Conservation (phyloP, 2,888 invertebrate genomes). For the Nebria salina region DNA sequence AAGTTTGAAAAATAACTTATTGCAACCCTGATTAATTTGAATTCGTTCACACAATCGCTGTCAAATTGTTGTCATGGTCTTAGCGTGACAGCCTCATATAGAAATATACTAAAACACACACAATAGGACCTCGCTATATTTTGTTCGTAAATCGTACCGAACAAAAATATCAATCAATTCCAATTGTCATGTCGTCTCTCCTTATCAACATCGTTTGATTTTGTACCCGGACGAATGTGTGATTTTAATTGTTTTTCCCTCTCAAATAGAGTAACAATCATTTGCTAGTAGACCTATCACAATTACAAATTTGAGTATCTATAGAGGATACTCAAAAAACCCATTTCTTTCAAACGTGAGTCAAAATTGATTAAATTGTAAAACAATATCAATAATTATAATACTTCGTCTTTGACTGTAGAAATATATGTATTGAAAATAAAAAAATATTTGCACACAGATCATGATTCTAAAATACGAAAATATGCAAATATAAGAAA, state of each 20-base stretch:
- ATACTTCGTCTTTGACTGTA: too few relatives aligned
- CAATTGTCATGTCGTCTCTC: conserved; percentile 30
- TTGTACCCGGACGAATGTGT: conserved; percentile 9
- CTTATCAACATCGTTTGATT: conserved; percentile 17
- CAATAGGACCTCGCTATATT: background rate
- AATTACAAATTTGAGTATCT: too few relatives aligned
- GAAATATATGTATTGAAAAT: background rate
- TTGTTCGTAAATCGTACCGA: conserved; percentile 13
- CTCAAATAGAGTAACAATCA: background rate
- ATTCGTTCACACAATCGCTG: conserved; percentile 2
- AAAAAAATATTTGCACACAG: conserved; percentile 13
- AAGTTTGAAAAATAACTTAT: background rate
- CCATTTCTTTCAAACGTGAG: too few relatives aligned
- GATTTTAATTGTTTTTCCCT: conserved; percentile 4
- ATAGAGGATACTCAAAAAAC: too few relatives aligned
- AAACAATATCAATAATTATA: too few relatives aligned
- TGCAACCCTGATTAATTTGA: background rate
- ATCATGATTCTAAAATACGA: background rate
- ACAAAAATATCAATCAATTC: conserved; percentile 33
- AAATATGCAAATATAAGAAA: background rate
- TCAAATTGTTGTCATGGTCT: conserved; percentile 20
- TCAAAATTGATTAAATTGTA: too few relatives aligned
- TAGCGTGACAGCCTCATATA: conserved; percentile 11
- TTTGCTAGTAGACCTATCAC: conserved; percentile 7
- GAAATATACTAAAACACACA: conserved; percentile 9